Evolutionary conservation across 2,888 invertebrate species (phyloP).

Genomic region (Epinotia ramella): DNA sequence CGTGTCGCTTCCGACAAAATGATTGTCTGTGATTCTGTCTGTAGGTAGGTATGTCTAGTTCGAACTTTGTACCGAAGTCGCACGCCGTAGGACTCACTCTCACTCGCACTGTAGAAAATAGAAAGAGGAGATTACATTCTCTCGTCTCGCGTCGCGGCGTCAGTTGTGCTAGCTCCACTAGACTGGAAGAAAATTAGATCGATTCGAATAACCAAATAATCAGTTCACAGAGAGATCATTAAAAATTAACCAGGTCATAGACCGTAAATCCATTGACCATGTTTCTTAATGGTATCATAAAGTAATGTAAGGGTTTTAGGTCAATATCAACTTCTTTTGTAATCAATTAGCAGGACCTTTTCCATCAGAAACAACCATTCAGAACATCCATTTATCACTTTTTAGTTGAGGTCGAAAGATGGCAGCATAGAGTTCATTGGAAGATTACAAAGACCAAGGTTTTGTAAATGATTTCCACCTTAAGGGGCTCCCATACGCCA

Average conservation of each 20-base stretch:
- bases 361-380: background rate
- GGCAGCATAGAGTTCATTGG: background rate
- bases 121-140: too few species aligned
- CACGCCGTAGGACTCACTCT: too few species aligned
- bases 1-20: too few species aligned
- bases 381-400: constrained; percentile 16
- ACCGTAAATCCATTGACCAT: background rate
- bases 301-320: background rate
- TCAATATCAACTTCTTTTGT: constrained; percentile 1
- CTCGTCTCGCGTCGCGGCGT: too few species aligned
- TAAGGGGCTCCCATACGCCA: too few species aligned
- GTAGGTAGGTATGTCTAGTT: too few species aligned
- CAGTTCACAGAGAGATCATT: background rate
- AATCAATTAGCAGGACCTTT: constrained; percentile 5
- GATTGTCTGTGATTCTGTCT: too few species aligned
- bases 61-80: too few species aligned
- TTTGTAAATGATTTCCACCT: background rate
- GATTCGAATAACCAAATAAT: too few species aligned
- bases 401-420: constrained; percentile 2
- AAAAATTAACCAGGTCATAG: background rate
- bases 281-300: background rate
- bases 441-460: background rate
- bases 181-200: too few species aligned
- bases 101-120: too few species aligned
- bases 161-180: too few species aligned